Percentiles rank a stretch among this genome's conserved stretches.
Conservation (phyloP, 2,888 invertebrate species). For the Esperia sulphurella region DNA sequence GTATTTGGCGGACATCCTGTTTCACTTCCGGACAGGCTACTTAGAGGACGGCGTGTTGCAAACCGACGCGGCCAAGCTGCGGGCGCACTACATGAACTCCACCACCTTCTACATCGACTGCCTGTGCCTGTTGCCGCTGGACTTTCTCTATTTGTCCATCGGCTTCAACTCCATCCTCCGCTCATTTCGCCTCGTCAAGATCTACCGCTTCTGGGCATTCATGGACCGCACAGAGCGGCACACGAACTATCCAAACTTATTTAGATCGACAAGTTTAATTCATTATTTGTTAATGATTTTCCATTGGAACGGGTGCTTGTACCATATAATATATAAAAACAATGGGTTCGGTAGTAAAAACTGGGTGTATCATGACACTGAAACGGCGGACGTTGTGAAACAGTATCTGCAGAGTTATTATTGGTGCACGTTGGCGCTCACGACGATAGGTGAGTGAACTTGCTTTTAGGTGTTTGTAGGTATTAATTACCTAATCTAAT, state of each 20-base stretch:
- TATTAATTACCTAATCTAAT: no score
- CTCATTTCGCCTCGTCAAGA: constrained; percentile 97
- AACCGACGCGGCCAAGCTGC: constrained; percentile 94
- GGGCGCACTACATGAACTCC: constrained; percentile 98
- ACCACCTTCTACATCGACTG: constrained; percentile 99
- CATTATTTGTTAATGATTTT: constrained; percentile 98
- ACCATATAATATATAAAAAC: constrained; percentile 97
- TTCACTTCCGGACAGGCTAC: constrained; percentile 98
- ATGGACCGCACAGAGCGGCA: constrained; percentile 99
- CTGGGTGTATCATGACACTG: constrained; percentile 93
- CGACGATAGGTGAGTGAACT: constrained; percentile 89
- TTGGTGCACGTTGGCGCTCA: constrained; percentile 97
- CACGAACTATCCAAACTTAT: constrained; percentile 98
- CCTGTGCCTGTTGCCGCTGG: constrained; percentile 97
- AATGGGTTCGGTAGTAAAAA: constrained; percentile 96
- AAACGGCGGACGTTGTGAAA: constrained; percentile 93
- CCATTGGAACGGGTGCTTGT: constrained; percentile 99
- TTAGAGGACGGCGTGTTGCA: constrained; percentile 98
- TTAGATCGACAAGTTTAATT: constrained; percentile 93
- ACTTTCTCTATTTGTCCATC: constrained; percentile 98
- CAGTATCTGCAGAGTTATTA: constrained; percentile 98
- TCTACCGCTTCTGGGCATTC: constrained; percentile 99
- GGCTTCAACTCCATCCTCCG: constrained; percentile 97
- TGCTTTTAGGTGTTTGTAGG: no score
- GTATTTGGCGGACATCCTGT: constrained; percentile 96